Base-by-base conservation (phyloP, 2,797 vertebrate species). In the Chrosomus eos region DNA sequence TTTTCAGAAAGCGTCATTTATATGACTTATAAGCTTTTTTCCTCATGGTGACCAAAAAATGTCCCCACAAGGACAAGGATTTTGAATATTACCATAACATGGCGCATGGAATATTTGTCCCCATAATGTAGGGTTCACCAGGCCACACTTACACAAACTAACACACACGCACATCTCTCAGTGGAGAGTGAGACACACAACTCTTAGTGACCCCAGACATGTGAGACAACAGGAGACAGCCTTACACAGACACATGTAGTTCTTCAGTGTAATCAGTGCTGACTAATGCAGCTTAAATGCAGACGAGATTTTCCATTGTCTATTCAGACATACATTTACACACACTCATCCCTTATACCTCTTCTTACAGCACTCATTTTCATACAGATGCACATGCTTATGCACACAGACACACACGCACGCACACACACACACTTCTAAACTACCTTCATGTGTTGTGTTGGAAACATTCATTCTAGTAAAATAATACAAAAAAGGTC, bases 291-390 rank as follows among this genome's bases (percentile, higher is more conserved):
- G 64, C 31, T 55, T 43, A 64, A 55, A 31, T 48, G 45, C n/a
- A 82, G 67, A 60, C 36, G 38, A 73, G 10, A 45, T 70, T 78
- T 78, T 78, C 36, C 62, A 48, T 55, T 31, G 28, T 60, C 67
- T 43, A 45, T 13, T 64, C n/a, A 66, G 4, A 86, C 51, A 72
- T 68, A 36, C 38, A 64, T 48, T 36, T 33, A 70, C 82, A 74
- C 38, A 53, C 64, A 80, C n/a, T 43, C 33, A 48, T 70, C 33
- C 38, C 55, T 43, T 62, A 43, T 81, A 71, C 67, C 36, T 71
- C 51, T 70, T 70, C 48, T 55, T 71, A 71, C 16, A 81, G n/a
- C 74, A 80, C 53, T 33, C 14, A 21, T 26, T 33, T 43, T 33
- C 21, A 5, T 43, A 60, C 28, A 72, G 66, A 55, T 16, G 43